Base-by-base conservation (phyloP, 1,140 invertebrate species). In the Delia radicum region DNA sequence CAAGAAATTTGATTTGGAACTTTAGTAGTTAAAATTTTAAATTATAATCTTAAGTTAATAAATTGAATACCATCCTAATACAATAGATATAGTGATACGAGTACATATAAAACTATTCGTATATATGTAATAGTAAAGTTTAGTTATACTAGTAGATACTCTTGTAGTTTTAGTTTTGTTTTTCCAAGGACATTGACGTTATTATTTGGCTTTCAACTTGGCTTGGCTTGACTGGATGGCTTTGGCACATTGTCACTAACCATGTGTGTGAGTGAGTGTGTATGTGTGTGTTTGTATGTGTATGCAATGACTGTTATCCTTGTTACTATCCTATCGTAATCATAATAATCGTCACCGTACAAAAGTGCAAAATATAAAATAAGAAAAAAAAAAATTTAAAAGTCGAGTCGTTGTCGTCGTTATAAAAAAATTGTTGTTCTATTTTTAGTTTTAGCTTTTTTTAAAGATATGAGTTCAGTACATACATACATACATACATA, bases 131-230 rank as follows among this genome's bases (percentile, higher is more conserved):
- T 3, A 42, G 46, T 18, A 8, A 18, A 55, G 48, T 55, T 21
- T 21, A 55, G 24, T 18, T n/a, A 21, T 24, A 55, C n/a, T 55
- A n/a, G 24, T 8, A 21, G 48, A 55, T 55, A 55, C 48, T 21
- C 48, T 55, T 18, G 24, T 55, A 55, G 48, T 55, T 55, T 55
- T 21, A 55, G 48, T n/a, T 24, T 55, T 21, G 12, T 21, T 55
- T 21, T 55, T 55, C 48, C 48, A 55, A 55, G 48, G 48, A 55
- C 48, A 55, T 55, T 55, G 48, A 55, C 48, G 48, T 55, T 55
- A 55, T 55, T 55, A 55, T 55, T 55, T 55, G 48, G 48, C 48
- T 55, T 55, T 55, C 48, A 55, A 55, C 48, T 55, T 55, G 48
- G 48, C 33, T 37, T 37, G 33, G 33, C 48, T 55, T 55, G 21